phyloP scores from a whole-genome alignment of 2,888 invertebrate genomes.

The Glyphotaelius pellucidus region DNA sequence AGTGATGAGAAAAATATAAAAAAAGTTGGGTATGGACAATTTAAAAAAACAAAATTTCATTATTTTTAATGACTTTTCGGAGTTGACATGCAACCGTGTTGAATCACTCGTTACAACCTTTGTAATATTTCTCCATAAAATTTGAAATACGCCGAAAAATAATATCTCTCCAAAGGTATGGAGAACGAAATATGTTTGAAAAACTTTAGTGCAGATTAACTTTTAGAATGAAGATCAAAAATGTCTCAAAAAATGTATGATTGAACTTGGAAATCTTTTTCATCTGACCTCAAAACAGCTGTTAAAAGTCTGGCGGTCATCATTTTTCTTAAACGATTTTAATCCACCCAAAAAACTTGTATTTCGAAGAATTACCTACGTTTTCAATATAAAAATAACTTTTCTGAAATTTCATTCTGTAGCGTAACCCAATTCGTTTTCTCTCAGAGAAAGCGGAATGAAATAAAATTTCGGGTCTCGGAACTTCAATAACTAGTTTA shows the following conservation, averaged over 20 bases:
- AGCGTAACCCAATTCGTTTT: background rate
- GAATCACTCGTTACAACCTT: too few species aligned
- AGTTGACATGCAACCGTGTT: too few species aligned
- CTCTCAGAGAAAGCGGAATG: background rate
- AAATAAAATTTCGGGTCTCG: constrained; percentile 13
- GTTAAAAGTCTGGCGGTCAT: background rate
- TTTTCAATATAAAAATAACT: background rate
- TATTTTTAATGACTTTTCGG: too few species aligned
- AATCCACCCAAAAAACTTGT: background rate
- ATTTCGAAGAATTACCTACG: background rate
- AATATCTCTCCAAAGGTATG: too few species aligned
- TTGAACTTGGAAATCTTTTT: background rate
- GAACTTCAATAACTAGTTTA: constrained; percentile 19
- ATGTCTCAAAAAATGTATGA: background rate
- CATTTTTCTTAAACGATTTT: background rate
- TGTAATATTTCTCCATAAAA: too few species aligned
- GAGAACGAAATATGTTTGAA: too few species aligned
- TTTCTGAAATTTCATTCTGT: background rate
- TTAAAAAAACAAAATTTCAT: too few species aligned
- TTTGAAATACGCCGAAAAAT: too few species aligned
- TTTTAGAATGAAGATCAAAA: background rate
- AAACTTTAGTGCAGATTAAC: background rate
- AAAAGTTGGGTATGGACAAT: too few species aligned
- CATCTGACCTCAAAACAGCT: background rate
- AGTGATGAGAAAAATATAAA: too few species aligned